Evolutionary conservation across 2,113 vertebrate species (phyloP).

Genomic region (Holacanthus passer): DNA sequence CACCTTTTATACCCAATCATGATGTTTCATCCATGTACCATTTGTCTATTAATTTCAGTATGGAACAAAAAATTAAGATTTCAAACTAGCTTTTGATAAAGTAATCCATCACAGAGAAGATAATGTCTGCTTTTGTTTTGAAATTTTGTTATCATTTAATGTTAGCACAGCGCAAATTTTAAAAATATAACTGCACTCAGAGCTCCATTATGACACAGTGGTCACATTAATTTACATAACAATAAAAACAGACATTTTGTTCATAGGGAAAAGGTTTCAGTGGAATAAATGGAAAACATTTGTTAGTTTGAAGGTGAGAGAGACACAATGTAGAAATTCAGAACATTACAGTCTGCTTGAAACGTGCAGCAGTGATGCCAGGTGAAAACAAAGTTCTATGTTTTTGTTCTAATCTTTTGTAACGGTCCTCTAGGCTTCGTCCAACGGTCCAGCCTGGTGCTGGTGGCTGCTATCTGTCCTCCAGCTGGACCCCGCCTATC

Average conservation of each 20-base stretch:
- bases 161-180: background rate
- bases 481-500: conserved; percentile 86
- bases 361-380: background rate
- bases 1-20: too few relatives aligned
- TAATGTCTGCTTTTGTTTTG: background rate
- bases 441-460: conserved; percentile 87
- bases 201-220: background rate
- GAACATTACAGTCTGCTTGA: background rate
- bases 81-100: background rate
- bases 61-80: background rate
- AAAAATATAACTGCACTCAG: background rate
- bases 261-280: background rate
- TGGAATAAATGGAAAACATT: background rate
- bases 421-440: conserved; percentile 69
- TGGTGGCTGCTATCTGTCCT: conserved; percentile 89
- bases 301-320: background rate
- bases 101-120: background rate
- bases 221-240: background rate
- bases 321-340: background rate
- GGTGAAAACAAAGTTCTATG: background rate
- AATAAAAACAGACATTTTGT: conserved; percentile 10
- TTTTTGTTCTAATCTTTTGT: background rate
- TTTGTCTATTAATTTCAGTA: background rate
- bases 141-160: background rate
- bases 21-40: background rate